These are phyloP conservation scores for Anas platyrhynchos DNA, from an alignment of 2,113 vertebrate genomes.

Conservation along the genomic window DNA sequence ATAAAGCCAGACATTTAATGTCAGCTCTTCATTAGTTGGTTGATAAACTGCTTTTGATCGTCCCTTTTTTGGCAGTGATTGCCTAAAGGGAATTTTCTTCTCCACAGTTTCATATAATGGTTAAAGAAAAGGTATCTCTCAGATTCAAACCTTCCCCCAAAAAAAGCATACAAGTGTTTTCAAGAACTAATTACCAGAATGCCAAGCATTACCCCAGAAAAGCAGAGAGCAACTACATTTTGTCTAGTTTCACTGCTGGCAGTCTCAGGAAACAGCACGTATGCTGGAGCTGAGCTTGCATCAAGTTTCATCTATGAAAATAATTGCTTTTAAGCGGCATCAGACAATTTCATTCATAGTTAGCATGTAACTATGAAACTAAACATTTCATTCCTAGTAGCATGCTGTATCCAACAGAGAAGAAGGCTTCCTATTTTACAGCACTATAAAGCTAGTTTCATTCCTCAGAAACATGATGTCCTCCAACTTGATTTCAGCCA, in stretches of 20 bases:
- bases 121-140: neutral
- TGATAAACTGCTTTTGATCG: neutral
- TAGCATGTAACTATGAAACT: too few relatives aligned
- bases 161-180: rapidly evolving
- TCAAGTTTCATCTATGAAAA: neutral
- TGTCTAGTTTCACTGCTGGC: too few relatives aligned
- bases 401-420: neutral
- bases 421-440: neutral
- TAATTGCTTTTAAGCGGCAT: neutral
- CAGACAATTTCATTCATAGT: neutral
- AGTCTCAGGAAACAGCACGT: neutral
- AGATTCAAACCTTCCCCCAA: neutral
- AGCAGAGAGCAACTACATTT: neutral
- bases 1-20: neutral
- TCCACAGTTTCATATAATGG: neutral
- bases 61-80: neutral
- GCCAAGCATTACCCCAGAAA: neutral
- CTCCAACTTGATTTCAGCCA: neutral
- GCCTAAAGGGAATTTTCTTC: neutral
- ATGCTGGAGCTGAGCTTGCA: neutral
- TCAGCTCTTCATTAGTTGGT: neutral
- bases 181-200: neutral
- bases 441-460: rapidly evolving
- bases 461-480: neutral
- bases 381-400: neutral